Evolutionary conservation across 92 coral and sea anemone species (phyloP).

Genomic region (Porites rus): DNA sequence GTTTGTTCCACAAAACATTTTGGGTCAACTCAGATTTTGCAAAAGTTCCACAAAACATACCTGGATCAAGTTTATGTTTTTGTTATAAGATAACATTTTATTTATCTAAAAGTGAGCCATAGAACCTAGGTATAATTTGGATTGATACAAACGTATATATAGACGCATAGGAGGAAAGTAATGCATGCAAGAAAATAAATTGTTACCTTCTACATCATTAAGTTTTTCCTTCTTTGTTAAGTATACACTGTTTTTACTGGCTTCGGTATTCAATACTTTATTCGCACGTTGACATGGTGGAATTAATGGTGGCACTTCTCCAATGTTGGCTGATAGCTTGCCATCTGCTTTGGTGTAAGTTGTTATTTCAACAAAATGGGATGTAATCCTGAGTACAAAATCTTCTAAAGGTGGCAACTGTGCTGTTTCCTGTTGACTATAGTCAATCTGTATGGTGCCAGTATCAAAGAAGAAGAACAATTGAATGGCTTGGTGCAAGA

Average conservation of each 20-base stretch:
- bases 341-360: constrained; percentile 2
- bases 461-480: too few relatives aligned
- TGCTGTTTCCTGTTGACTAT: background rate
- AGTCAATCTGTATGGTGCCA: constrained; percentile 8
- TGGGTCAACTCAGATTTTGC: too few relatives aligned
- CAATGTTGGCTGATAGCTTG: background rate
- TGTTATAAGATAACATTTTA: background rate
- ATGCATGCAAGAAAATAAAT: background rate
- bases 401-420: background rate
- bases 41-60: too few relatives aligned
- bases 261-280: background rate
- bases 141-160: background rate
- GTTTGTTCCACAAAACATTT: too few relatives aligned
- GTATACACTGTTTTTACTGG: background rate
- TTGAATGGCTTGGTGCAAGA: too few relatives aligned
- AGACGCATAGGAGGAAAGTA: background rate
- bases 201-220: background rate
- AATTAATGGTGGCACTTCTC: background rate
- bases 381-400: background rate
- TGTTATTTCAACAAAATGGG: constrained; percentile 3
- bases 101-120: background rate
- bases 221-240: background rate
- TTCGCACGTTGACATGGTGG: background rate
- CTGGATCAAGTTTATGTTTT: too few relatives aligned
- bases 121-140: background rate